These are phyloP conservation scores for Sphyrna mokarran DNA, from an alignment of 2,113 vertebrate genomes.

Conservation along the genomic window DNA sequence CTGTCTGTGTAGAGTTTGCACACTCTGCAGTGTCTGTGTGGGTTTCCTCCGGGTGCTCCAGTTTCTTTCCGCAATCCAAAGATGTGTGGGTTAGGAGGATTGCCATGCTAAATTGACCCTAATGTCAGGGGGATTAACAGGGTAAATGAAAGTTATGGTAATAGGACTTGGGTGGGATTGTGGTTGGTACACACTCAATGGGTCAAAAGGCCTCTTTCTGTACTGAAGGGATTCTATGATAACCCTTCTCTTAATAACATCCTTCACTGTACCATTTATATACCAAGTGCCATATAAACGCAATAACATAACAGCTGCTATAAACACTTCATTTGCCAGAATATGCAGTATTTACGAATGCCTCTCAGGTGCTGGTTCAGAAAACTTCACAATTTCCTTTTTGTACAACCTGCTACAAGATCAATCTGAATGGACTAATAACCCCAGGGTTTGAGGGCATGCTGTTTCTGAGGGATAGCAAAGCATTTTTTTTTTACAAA, in stretches of 20 bases:
- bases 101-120: too few species aligned
- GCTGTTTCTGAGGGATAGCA: background rate
- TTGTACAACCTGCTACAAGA: background rate
- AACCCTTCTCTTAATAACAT: background rate
- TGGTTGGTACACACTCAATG: too few species aligned
- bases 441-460: background rate
- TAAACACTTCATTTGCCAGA: background rate
- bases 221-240: too few species aligned
- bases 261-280: background rate
- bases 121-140: too few species aligned
- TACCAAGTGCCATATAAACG: background rate
- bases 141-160: too few species aligned
- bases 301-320: background rate
- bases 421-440: background rate
- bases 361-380: background rate
- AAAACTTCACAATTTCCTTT: background rate
- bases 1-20: too few species aligned
- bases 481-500: background rate
- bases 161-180: too few species aligned
- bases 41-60: too few species aligned
- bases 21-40: too few species aligned
- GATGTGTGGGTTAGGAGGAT: too few species aligned
- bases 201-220: too few species aligned
- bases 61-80: too few species aligned
- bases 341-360: background rate